These are phyloP conservation scores for Cryptosula pallasiana DNA, from an alignment of 2,888 invertebrate genomes.

Conservation along the genomic window DNA sequence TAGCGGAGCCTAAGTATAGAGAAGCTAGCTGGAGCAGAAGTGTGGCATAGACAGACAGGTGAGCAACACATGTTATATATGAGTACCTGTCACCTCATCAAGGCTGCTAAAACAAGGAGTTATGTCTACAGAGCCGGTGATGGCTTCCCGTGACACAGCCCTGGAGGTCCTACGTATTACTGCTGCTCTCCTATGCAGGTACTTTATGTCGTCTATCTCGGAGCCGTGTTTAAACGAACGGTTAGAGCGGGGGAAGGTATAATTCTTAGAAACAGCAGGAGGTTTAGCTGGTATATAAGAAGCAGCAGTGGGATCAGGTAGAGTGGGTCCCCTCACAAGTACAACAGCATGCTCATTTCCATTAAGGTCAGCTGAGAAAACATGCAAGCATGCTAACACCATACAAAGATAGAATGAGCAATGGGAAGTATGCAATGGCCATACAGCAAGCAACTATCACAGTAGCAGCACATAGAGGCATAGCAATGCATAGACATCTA, in stretches of 20 bases:
- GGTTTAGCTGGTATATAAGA: background rate
- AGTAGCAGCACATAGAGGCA: too few species aligned
- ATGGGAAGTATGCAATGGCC: too few species aligned
- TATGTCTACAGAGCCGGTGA: background rate
- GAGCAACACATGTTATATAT: too few species aligned
- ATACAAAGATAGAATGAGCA: too few species aligned
- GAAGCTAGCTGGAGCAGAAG: too few species aligned
- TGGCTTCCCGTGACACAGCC: background rate
- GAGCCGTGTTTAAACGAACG: background rate
- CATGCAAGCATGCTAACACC: slow-evolving; percentile 4
- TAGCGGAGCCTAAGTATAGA: too few species aligned
- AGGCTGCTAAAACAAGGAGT: background rate
- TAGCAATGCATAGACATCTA: too few species aligned
- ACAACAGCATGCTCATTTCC: background rate
- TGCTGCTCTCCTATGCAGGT: slow-evolving; percentile 5
- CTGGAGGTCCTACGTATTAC: slow-evolving; percentile 13
- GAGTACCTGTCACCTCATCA: too few species aligned
- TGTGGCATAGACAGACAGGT: too few species aligned
- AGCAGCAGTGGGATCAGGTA: background rate
- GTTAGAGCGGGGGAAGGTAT: slow-evolving; percentile 4
- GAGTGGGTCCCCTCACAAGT: background rate
- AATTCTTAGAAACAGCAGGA: background rate
- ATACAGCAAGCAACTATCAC: too few species aligned
- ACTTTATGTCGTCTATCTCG: too few species aligned
- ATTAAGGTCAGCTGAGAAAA: slow-evolving; percentile 14